Evolutionary conservation across 2,888 invertebrate genomes (phyloP), one percentile per base, ranked within the genome.

Genomic region (Drosophila algonquin): DNA sequence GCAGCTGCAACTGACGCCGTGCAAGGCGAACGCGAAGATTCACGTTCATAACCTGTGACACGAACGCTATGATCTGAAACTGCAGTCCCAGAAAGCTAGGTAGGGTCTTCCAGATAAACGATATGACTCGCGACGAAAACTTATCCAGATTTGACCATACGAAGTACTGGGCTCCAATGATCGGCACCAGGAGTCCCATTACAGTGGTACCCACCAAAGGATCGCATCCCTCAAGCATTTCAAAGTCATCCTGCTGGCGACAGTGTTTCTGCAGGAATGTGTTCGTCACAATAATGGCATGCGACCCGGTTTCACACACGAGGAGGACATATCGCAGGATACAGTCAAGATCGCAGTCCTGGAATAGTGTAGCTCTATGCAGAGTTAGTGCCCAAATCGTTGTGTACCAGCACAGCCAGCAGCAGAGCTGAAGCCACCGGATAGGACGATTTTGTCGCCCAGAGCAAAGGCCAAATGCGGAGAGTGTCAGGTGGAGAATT

Each of bases 361-460:
- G 0, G 3, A 18, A 2, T 2, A 0, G 14, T 1, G 14, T 7
- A 0, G 30, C 4, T 3, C 48, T 18, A 12, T 9, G 53, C 1
- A 45, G 5, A 0, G 54, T 52, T 1, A 16, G 24, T 7, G 27
- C 47, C 57, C 70, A 73, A 1, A 73, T 27, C 3, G 5, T 21
- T 0, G 21, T 7, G 18, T 74, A 78, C 84, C 84, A 87, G 14
- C 27, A 40, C 12, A 69, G 1, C 85, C 85, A 89, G 3, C 18
- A 1, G 9, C 27, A 10, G 1, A 78, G 21, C 0, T 35, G 40
- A 8, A 76, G 4, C 18, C 55, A 70, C 5, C 76, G 75, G 32
- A 79, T 18, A 3, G 68, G 53, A 7, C 67, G 79, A 6, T 57
- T 46, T 0, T 54, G 16, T 6, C 53, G 6, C 7, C 14, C 8